These are phyloP conservation scores for Palythoa caribaeorum DNA, from an alignment of 92 coral and sea anemone genomes.

Conservation along the genomic window DNA sequence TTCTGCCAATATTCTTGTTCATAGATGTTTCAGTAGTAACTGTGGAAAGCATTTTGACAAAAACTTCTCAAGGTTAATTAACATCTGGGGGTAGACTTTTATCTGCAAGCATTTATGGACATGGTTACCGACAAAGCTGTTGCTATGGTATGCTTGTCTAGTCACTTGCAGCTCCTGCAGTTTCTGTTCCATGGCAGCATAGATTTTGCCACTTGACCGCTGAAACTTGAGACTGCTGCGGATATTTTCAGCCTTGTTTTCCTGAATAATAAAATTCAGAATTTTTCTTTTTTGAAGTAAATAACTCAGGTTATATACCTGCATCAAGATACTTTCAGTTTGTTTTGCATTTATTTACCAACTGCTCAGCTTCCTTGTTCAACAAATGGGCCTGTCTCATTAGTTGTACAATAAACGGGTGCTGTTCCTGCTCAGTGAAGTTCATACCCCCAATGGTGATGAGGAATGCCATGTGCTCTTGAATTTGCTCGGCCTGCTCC, in stretches of 20 bases:
- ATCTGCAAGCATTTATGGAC: slow-evolving; percentile 21
- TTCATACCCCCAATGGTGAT: slow-evolving; percentile 28
- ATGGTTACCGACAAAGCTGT: background rate
- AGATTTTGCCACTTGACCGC: slow-evolving; percentile 29
- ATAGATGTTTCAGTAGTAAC: background rate
- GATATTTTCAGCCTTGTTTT: slow-evolving; percentile 41
- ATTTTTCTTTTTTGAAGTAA: slow-evolving; percentile 24
- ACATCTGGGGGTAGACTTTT: slow-evolving; percentile 6
- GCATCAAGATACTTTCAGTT: slow-evolving; percentile 32
- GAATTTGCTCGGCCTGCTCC: slow-evolving; percentile 39
- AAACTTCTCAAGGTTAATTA: slow-evolving; percentile 4
- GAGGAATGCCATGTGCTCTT: slow-evolving; percentile 30
- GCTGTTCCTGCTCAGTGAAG: slow-evolving; percentile 32
- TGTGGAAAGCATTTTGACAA: slow-evolving; percentile 1
- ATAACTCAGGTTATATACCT: slow-evolving; percentile 26
- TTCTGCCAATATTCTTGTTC: slow-evolving; percentile 5
- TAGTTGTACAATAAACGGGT: slow-evolving; percentile 31
- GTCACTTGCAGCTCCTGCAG: slow-evolving; percentile 37
- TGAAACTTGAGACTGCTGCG: slow-evolving; percentile 43
- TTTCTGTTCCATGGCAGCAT: slow-evolving; percentile 32
- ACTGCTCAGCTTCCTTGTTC: slow-evolving; percentile 32
- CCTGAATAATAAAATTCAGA: slow-evolving; percentile 34
- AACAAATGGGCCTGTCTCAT: slow-evolving; percentile 38
- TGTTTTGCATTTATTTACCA: slow-evolving; percentile 24
- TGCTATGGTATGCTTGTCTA: slow-evolving; percentile 38